These are phyloP conservation scores for Eupeodes luniger DNA, from an alignment of 2,888 invertebrate species.

Conservation along the genomic window DNA sequence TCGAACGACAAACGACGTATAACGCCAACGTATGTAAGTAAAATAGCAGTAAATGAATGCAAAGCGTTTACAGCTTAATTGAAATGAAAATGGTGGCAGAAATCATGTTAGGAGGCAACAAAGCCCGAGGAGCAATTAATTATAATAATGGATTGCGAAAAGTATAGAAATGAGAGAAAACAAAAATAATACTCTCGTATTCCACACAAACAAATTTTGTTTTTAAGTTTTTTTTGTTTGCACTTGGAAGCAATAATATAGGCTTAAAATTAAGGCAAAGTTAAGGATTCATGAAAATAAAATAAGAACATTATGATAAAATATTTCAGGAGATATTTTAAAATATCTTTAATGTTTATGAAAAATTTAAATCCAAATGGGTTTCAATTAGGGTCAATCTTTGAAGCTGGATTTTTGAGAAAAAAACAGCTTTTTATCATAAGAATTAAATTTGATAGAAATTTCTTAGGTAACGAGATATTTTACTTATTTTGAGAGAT, in stretches of 20 bases:
- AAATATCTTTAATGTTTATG: no score
- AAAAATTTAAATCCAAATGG: no score
- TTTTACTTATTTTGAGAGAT: no score
- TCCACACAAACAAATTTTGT: constrained; percentile 20
- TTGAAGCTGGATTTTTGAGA: no score
- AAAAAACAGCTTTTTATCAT: no score
- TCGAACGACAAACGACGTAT: no score
- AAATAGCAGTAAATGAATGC: constrained; percentile 44
- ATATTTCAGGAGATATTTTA: no score
- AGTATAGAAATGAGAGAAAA: constrained; percentile 42
- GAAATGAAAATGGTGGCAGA: constrained; percentile 76
- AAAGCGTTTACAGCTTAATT: constrained; percentile 75
- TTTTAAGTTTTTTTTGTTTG: not conserved
- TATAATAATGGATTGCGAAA: constrained; percentile 77
- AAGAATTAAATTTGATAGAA: no score
- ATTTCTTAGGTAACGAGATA: no score
- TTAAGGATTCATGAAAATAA: not conserved
- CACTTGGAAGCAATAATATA: not conserved
- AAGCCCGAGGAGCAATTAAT: constrained; percentile 74
- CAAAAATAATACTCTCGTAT: not conserved
- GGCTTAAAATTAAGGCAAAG: not conserved
- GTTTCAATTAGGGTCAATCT: no score
- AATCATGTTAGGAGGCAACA: constrained; percentile 68
- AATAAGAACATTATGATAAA: not conserved
- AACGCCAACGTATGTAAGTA: not conserved